Conservation (phyloP, 2,888 invertebrate species). For the Ophioninae sp. region DNA sequence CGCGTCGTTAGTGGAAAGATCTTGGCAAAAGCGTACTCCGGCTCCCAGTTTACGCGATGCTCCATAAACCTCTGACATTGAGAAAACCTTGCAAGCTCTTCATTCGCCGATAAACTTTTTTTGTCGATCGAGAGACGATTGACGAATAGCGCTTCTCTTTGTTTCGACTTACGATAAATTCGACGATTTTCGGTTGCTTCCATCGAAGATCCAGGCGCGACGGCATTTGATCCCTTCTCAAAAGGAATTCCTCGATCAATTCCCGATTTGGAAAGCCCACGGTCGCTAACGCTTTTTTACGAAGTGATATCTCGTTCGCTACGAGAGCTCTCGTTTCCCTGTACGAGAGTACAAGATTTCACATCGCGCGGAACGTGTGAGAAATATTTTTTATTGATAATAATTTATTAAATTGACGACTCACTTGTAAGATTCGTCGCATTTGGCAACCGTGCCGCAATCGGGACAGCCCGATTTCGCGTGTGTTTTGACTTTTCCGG, state of each 20-base stretch:
- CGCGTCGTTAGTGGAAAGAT: slow-evolving; percentile 89
- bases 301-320: slow-evolving; percentile 87
- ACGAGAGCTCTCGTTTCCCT: slow-evolving; percentile 86
- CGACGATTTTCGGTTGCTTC: slow-evolving; percentile 86
- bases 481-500: slow-evolving; percentile 85
- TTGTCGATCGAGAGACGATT: not conserved
- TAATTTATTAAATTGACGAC: too few species aligned
- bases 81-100: not conserved
- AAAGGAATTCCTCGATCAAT: slow-evolving; percentile 88
- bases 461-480: slow-evolving; percentile 85
- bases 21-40: slow-evolving; percentile 89
- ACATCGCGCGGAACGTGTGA: too few species aligned
- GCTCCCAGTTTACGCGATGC: slow-evolving; percentile 87
- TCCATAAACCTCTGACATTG: slow-evolving; percentile 85
- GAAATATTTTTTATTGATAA: slow-evolving; percentile 11
- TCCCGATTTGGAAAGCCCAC: slow-evolving; percentile 87
- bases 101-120: not conserved
- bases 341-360: slow-evolving; percentile 63
- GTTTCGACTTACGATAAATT: slow-evolving; percentile 85
- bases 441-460: slow-evolving; percentile 85
- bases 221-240: slow-evolving; percentile 82
- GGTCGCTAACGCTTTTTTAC: slow-evolving; percentile 86
- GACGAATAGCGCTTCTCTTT: not conserved
- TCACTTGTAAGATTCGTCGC: slow-evolving; percentile 85
- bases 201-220: slow-evolving; percentile 83